Percentiles rank a stretch among this genome's conserved stretches.
Conservation (phyloP, 1,140 invertebrate species). For the Dendrolimus punctatus region DNA sequence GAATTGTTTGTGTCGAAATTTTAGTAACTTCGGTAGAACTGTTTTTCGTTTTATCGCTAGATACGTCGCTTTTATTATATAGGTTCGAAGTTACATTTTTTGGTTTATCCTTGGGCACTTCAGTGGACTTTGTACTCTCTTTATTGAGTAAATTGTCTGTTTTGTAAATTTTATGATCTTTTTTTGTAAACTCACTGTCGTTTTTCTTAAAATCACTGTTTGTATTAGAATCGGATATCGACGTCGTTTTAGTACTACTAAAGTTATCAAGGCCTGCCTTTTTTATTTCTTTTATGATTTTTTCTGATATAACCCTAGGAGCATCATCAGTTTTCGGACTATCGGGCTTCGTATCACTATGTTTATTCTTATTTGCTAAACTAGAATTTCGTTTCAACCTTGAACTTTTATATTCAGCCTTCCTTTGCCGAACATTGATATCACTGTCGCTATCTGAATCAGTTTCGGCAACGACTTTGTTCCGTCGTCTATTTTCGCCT, state of each 20-base stretch:
- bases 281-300: conserved; percentile 44
- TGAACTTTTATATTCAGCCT: conserved; percentile 59
- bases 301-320: conserved; percentile 37
- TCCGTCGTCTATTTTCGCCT: conserved; percentile 65
- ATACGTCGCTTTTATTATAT: conserved; percentile 11
- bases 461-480: conserved; percentile 60
- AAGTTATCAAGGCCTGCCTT: conserved; percentile 35
- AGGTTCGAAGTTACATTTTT: conserved; percentile 16
- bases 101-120: conserved; percentile 4
- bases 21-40: conserved; percentile 19
- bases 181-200: conserved; percentile 9
- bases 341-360: conserved; percentile 35
- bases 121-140: no score
- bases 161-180: conserved; percentile 3
- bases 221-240: conserved; percentile 8
- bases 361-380: conserved; percentile 48
- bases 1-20: conserved; percentile 36
- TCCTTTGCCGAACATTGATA: conserved; percentile 48
- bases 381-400: conserved; percentile 63
- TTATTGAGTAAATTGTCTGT: no score
- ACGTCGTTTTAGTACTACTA: conserved; percentile 17
- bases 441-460: conserved; percentile 68
- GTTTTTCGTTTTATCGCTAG: conserved; percentile 19
- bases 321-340: conserved; percentile 36
- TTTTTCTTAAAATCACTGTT: conserved; percentile 14